These are phyloP conservation scores for Eilema depressum DNA, from an alignment of 2,888 invertebrate genomes.

Conservation along the genomic window DNA sequence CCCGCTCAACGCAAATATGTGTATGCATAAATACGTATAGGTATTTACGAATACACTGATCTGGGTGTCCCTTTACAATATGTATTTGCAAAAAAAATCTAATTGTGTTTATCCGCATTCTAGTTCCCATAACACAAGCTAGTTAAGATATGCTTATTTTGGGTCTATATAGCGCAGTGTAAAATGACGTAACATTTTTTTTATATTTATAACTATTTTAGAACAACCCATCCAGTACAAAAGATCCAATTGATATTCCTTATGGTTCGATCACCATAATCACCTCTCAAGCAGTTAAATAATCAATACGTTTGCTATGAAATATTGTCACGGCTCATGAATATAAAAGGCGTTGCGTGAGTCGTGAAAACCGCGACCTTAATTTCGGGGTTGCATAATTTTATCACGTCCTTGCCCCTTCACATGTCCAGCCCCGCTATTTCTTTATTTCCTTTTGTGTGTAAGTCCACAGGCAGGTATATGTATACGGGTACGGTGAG, in stretches of 20 bases:
- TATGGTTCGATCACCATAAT: background rate
- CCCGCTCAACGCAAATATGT: too few relatives aligned
- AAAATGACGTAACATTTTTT: too few relatives aligned
- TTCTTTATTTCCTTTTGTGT: constrained; percentile 28
- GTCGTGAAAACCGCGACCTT: constrained; percentile 10
- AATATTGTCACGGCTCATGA: constrained; percentile 9
- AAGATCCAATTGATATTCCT: background rate
- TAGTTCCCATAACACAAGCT: too few relatives aligned
- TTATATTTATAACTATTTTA: too few relatives aligned
- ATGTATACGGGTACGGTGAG: constrained; percentile 10
- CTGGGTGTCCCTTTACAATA: too few relatives aligned
- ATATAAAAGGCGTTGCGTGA: constrained; percentile 6
- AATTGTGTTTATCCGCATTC: too few relatives aligned
- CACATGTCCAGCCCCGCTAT: constrained; percentile 18
- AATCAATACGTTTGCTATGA: background rate
- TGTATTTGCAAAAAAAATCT: too few relatives aligned
- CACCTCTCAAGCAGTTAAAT: constrained; percentile 1
- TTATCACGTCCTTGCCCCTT: constrained; percentile 22
- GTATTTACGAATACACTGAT: too few relatives aligned
- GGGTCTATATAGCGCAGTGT: too few relatives aligned
- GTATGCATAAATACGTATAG: too few relatives aligned
- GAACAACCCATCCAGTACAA: background rate
- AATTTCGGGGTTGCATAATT: constrained; percentile 20
- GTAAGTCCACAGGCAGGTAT: constrained; percentile 11
- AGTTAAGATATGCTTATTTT: too few relatives aligned